Evolutionary conservation across 1,140 invertebrate species (phyloP).

Genomic region (Cotesia typhae): DNA sequence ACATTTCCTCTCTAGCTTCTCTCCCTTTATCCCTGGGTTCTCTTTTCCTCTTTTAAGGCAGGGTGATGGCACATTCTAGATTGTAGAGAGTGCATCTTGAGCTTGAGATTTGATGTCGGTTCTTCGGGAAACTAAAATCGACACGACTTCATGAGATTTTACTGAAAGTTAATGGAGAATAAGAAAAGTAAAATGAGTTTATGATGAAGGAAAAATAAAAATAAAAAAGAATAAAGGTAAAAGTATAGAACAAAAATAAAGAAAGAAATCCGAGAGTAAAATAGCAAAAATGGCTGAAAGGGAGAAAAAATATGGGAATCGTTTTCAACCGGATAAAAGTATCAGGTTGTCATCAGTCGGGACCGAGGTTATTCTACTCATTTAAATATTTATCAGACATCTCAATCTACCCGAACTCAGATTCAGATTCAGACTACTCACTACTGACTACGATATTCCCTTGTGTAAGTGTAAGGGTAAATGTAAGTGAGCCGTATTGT

Average conservation of each 20-base stretch:
- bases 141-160: slow-evolving; percentile 11
- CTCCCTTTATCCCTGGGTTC: not conserved
- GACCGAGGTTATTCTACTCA: too few relatives aligned
- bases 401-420: too few relatives aligned
- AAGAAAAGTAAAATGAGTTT: slow-evolving; percentile 17
- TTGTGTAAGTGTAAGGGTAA: too few relatives aligned
- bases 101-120: slow-evolving; percentile 25
- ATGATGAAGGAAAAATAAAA: not conserved
- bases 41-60: not conserved
- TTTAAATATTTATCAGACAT: too few relatives aligned
- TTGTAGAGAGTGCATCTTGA: slow-evolving; percentile 16
- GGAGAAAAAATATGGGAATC: slow-evolving; percentile 1
- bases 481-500: too few relatives aligned
- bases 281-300: too few relatives aligned
- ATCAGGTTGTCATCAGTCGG: too few relatives aligned
- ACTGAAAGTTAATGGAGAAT: slow-evolving; percentile 10
- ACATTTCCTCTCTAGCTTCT: slow-evolving; percentile 8
- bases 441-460: too few relatives aligned
- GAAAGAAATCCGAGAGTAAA: not conserved
- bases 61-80: not conserved
- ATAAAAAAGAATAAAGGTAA: not conserved
- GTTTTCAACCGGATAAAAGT: too few relatives aligned
- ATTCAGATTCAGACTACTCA: too few relatives aligned
- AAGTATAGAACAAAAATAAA: slow-evolving; percentile 4
- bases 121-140: slow-evolving; percentile 25